Evolutionary conservation across 1,140 invertebrate species (phyloP).

Genomic region (Portunus trituberculatus): DNA sequence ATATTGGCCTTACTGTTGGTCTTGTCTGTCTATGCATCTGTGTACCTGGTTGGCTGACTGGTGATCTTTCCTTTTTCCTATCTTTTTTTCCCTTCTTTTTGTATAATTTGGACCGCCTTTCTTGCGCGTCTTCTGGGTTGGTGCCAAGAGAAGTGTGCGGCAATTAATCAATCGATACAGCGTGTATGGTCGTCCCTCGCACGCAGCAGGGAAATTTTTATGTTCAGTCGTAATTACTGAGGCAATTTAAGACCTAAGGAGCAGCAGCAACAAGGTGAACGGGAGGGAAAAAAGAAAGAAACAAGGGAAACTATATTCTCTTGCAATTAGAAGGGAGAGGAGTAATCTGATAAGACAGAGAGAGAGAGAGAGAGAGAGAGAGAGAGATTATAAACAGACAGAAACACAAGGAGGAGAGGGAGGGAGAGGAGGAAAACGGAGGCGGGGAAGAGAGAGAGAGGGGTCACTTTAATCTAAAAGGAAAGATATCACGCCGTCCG

Average conservation of each 20-base stretch:
- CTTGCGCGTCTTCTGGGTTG: background rate
- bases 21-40: no score
- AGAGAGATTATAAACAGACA: background rate
- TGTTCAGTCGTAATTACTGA: background rate
- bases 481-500: slow-evolving; percentile 27
- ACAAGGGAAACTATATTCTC: background rate
- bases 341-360: background rate
- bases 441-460: background rate
- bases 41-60: no score
- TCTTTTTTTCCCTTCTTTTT: no score
- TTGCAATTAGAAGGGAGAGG: background rate
- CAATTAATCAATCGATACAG: background rate
- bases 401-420: background rate
- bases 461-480: background rate
- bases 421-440: background rate
- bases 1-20: no score
- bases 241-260: background rate
- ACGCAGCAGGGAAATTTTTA: background rate
- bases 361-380: background rate
- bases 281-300: background rate
- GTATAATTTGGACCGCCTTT: no score
- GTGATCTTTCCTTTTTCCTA: no score
- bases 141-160: background rate
- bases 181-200: background rate
- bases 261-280: background rate